These are phyloP conservation scores for Stictonetta naevosa DNA, from an alignment of 2,113 vertebrate species.

Conservation along the genomic window DNA sequence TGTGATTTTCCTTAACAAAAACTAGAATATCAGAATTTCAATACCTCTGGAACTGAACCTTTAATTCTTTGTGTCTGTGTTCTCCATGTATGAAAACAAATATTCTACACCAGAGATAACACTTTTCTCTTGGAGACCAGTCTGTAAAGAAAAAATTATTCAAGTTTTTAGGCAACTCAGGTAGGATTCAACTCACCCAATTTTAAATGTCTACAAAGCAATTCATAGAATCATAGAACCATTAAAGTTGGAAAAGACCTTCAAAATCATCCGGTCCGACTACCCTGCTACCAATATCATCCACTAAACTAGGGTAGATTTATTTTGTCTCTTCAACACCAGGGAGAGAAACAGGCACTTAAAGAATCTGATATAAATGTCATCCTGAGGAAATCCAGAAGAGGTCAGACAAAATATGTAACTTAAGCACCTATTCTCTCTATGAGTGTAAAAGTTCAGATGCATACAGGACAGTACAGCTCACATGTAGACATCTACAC, in stretches of 20 bases:
- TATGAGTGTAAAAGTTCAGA: neutral
- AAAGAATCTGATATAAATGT: neutral
- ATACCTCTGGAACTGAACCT: neutral
- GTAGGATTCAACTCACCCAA: neutral
- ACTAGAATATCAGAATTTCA: neutral
- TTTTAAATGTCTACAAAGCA: constrained; percentile 11
- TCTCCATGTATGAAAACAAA: neutral
- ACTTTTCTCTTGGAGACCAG: neutral
- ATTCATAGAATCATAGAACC: neutral
- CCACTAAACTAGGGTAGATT: neutral
- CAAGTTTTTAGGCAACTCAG: neutral
- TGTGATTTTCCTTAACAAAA: neutral
- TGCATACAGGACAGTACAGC: neutral
- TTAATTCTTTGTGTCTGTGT: constrained; percentile 9
- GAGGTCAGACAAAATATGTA: neutral
- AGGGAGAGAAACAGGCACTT: neutral
- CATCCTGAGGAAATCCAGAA: neutral
- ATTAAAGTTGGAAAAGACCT: too few relatives aligned
- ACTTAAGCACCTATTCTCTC: neutral
- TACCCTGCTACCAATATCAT: too few relatives aligned
- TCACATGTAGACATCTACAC: neutral
- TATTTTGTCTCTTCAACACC: neutral
- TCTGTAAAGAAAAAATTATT: neutral
- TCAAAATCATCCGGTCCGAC: too few relatives aligned
- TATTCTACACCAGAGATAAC: neutral